These are phyloP conservation scores for Orthonevra nobilis DNA, from an alignment of 2,888 invertebrate genomes.

Conservation along the genomic window DNA sequence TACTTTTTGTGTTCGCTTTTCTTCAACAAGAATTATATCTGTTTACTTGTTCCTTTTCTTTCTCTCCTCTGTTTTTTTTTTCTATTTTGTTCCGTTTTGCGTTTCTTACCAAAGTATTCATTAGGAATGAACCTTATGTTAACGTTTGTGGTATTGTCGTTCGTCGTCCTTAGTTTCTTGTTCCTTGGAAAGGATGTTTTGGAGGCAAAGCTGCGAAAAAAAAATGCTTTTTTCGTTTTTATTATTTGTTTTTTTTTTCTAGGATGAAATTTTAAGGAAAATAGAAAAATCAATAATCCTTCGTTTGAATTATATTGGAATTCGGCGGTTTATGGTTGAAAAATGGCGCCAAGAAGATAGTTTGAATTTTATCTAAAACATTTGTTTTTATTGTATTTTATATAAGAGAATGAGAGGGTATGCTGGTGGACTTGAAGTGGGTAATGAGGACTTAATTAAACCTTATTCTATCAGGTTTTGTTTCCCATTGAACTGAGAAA, in stretches of 20 bases:
- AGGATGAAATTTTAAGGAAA: background rate
- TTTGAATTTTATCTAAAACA: slow-evolving; percentile 18
- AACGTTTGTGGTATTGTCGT: slow-evolving; percentile 37
- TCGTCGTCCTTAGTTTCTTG: slow-evolving; percentile 3
- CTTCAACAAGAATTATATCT: slow-evolving; percentile 12
- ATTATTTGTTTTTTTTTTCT: slow-evolving; percentile 5
- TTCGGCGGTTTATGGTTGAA: too few relatives aligned
- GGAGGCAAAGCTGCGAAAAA: background rate
- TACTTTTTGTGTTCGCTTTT: background rate
- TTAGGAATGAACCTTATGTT: slow-evolving; percentile 42
- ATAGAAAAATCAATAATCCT: slow-evolving; percentile 20
- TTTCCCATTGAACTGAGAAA: too few relatives aligned
- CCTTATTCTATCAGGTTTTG: too few relatives aligned
- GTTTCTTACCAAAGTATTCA: slow-evolving; percentile 34
- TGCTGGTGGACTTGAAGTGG: too few relatives aligned
- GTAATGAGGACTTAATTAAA: too few relatives aligned
- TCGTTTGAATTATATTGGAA: too few relatives aligned
- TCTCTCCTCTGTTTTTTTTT: background rate
- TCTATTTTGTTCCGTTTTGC: slow-evolving; percentile 13
- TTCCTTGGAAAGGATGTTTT: background rate
- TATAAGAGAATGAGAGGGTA: background rate
- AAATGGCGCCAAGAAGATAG: too few relatives aligned
- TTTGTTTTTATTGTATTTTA: slow-evolving; percentile 3
- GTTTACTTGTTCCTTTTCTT: slow-evolving; percentile 6
- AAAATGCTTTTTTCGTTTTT: background rate